Evolutionary conservation across 2,797 vertebrate genomes (phyloP).

Genomic region (Aplochiton taeniatus): DNA sequence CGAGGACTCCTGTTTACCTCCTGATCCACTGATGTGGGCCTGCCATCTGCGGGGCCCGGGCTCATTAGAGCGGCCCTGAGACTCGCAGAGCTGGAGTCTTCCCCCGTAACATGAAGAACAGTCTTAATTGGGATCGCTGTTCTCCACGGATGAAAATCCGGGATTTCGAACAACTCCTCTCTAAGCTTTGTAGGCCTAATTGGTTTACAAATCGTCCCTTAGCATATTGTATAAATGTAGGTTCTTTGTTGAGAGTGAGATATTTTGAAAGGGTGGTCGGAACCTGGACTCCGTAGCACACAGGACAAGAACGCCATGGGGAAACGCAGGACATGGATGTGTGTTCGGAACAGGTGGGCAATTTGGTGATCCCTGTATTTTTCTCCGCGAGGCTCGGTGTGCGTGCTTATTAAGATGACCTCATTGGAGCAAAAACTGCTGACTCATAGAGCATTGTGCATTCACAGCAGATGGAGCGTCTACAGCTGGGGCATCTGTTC

Average conservation of each 20-base stretch:
- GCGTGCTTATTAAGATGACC: constrained; percentile 36
- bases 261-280: no score
- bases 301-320: no score
- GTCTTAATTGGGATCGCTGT: neutral
- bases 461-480: constrained; percentile 42
- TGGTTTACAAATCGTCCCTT: no score
- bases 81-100: constrained; percentile 22
- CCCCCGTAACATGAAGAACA: constrained; percentile 35
- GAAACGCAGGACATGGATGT: neutral
- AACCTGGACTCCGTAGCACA: no score
- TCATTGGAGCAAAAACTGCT: constrained; percentile 50
- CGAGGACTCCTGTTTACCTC: constrained; percentile 27
- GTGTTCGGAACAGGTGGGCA: neutral
- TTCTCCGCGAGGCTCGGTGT: constrained; percentile 9
- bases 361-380: constrained; percentile 17
- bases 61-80: neutral
- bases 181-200: neutral
- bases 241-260: no score
- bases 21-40: neutral
- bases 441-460: constrained; percentile 56
- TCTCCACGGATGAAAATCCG: neutral
- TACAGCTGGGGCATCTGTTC: constrained; percentile 54
- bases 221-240: no score
- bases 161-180: neutral
- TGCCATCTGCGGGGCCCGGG: neutral